Conservation (phyloP, 2,113 vertebrate species). For the Hippocampus guttulatus region DNA sequence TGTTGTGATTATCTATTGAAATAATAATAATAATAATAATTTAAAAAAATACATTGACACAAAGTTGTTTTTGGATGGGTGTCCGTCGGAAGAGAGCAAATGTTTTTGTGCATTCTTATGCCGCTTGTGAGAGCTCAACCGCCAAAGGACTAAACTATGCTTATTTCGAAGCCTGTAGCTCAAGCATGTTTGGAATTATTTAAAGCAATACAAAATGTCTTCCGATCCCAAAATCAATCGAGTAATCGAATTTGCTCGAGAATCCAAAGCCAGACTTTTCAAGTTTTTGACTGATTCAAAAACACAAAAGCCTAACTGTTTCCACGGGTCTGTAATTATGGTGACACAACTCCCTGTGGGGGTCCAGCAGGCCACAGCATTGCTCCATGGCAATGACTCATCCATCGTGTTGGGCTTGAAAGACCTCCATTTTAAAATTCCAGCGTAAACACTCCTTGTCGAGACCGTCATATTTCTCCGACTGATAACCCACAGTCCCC, state of each 20-base stretch:
- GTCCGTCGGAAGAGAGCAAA: too few relatives aligned
- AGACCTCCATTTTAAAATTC: conserved; percentile 52
- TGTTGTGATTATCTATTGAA: too few relatives aligned
- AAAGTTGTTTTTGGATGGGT: too few relatives aligned
- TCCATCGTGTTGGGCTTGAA: conserved; percentile 60
- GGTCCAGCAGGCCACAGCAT: conserved; percentile 46
- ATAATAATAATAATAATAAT: too few relatives aligned
- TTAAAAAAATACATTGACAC: too few relatives aligned
- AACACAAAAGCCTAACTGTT: background rate
- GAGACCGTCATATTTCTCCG: conserved; percentile 50
- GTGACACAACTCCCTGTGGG: conserved; percentile 32
- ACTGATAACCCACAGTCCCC: conserved; percentile 52
- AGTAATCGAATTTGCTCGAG: background rate
- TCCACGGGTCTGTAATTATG: conserved; percentile 16
- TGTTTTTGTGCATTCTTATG: background rate
- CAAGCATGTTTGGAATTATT: background rate
- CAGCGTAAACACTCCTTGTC: conserved; percentile 61
- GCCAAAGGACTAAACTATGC: background rate
- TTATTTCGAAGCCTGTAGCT: too few relatives aligned
- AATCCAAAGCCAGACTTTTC: background rate
- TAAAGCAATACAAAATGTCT: background rate
- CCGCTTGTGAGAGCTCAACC: background rate
- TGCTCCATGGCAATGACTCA: conserved; percentile 55
- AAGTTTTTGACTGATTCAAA: background rate
- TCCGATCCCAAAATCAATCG: background rate